Conservation (phyloP, 2,888 invertebrate species). For the Troides oblongomaculatus region DNA sequence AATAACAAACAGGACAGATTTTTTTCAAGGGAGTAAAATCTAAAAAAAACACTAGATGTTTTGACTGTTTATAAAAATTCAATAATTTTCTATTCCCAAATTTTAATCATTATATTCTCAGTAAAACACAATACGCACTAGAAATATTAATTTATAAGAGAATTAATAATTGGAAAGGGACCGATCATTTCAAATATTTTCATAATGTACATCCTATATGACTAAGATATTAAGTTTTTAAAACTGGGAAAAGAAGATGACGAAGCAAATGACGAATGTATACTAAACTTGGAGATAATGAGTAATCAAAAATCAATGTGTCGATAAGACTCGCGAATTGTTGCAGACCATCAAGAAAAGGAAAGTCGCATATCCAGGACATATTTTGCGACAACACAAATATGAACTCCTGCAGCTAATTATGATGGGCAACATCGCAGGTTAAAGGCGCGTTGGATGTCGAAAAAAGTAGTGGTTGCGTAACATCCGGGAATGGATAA, state of each 20-base stretch:
- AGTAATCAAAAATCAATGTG: neutral
- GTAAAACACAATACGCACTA: neutral
- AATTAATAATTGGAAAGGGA: neutral
- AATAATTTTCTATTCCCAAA: neutral
- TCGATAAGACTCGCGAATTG: neutral
- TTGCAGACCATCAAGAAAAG: no score
- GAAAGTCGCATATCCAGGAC: no score
- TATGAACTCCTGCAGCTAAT: no score
- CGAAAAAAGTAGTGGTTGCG: no score
- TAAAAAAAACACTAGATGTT: neutral
- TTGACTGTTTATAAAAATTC: neutral
- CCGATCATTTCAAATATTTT: neutral
- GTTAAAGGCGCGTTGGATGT: no score
- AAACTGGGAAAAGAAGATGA: neutral
- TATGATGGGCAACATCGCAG: no score
- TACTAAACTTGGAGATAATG: neutral
- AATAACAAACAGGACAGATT: neutral
- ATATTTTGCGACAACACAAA: no score
- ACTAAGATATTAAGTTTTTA: neutral
- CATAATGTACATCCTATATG: neutral
- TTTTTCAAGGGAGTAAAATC: neutral
- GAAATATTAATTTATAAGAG: neutral
- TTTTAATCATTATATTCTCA: neutral
- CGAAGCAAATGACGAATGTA: neutral
- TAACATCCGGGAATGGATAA: no score